Percentiles rank a stretch among this genome's conserved stretches.
These are phyloP conservation scores for Xiphias gladius DNA, from an alignment of 2,113 vertebrate genomes.

Conservation along the genomic window DNA sequence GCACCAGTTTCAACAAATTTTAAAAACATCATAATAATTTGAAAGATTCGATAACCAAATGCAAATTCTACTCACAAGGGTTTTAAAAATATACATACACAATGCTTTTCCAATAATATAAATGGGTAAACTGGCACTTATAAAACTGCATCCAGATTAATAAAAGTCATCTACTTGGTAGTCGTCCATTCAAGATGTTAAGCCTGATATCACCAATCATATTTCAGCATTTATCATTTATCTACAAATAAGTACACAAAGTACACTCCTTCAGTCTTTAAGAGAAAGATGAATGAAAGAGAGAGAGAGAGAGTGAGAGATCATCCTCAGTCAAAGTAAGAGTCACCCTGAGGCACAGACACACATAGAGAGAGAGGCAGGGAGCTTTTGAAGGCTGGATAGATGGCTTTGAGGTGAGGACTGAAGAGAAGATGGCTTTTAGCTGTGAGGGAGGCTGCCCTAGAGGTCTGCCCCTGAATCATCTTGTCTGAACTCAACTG, in stretches of 20 bases:
- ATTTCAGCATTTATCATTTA: slow-evolving; percentile 9
- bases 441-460: slow-evolving; percentile 43
- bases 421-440: slow-evolving; percentile 54
- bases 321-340: slow-evolving; percentile 41
- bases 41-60: too few relatives aligned
- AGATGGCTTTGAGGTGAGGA: slow-evolving; percentile 56
- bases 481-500: slow-evolving; percentile 42
- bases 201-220: background rate
- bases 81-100: too few relatives aligned
- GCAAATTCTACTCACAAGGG: background rate
- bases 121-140: background rate
- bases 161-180: background rate
- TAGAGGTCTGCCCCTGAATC: slow-evolving; percentile 50
- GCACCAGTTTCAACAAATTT: too few relatives aligned
- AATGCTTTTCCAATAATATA: background rate
- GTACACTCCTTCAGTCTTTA: slow-evolving; percentile 2
- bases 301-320: background rate
- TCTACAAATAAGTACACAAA: slow-evolving; percentile 17
- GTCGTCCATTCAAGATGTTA: background rate
- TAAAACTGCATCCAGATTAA: background rate
- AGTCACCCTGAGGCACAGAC: slow-evolving; percentile 47
- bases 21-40: too few relatives aligned
- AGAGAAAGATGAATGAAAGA: slow-evolving; percentile 26
- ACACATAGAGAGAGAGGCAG: background rate
- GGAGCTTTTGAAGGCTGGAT: slow-evolving; percentile 45